Evolutionary conservation across 2,888 invertebrate genomes (phyloP).

Genomic region (Isotomurus palustris): DNA sequence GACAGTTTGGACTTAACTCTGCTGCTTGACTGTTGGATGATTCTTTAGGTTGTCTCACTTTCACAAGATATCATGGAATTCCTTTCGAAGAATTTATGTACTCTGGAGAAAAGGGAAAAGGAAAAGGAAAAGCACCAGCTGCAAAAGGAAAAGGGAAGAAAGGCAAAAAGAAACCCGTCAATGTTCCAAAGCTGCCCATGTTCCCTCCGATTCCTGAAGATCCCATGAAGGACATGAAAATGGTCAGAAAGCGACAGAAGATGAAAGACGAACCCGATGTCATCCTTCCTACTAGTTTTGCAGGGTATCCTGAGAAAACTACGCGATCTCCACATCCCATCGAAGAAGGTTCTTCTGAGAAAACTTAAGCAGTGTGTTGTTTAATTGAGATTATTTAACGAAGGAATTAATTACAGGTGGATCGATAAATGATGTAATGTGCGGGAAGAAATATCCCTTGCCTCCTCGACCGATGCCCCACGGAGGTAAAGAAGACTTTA

Average conservation of each 20-base stretch:
- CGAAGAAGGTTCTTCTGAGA: constrained; percentile 18
- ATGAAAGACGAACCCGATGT: constrained; percentile 20
- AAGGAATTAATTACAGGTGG: constrained; percentile 18
- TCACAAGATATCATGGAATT: constrained; percentile 39
- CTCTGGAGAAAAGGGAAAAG: constrained; percentile 29
- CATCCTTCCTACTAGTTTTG: constrained; percentile 20
- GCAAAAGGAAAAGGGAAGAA: constrained; percentile 20
- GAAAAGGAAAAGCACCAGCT: constrained; percentile 14
- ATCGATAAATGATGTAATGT: constrained; percentile 40
- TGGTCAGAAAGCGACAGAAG: constrained; percentile 4
- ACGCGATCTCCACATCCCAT: constrained; percentile 25
- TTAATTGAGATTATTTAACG: neutral
- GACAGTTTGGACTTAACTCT: neutral
- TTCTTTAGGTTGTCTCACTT: constrained; percentile 35
- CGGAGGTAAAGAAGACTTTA: constrained; percentile 13
- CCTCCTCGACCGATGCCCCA: constrained; percentile 43
- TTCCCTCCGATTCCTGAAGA: constrained; percentile 35
- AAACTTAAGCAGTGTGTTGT: too few relatives aligned
- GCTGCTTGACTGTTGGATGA: neutral
- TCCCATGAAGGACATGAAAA: constrained; percentile 20
- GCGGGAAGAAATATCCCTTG: constrained; percentile 39
- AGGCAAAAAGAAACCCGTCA: constrained; percentile 22
- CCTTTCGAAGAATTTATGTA: constrained; percentile 43
- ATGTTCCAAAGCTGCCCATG: constrained; percentile 33
- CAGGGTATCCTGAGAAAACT: constrained; percentile 29